A percentile compares a stretch with the other conserved stretches of the same genome.
phyloP scores from a whole-genome alignment of 2,888 invertebrate species.

The Idaea straminata region DNA sequence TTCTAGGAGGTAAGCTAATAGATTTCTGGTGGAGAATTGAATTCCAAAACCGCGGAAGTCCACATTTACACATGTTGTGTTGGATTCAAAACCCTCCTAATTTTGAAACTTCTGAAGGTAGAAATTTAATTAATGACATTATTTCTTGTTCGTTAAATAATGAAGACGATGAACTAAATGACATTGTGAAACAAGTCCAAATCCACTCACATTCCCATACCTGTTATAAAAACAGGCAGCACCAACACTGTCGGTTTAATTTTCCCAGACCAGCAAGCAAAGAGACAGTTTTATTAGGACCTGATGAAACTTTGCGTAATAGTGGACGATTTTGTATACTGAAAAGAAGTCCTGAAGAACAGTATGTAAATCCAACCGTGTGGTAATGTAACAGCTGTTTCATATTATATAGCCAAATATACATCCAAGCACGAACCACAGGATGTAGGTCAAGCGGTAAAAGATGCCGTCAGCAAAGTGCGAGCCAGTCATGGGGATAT shows the following conservation, averaged over 20 bases:
- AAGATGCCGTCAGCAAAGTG: constrained; percentile 2
- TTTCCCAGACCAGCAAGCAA: constrained; percentile 18
- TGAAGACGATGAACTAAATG: constrained; percentile 14
- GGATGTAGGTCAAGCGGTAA: constrained; percentile 17
- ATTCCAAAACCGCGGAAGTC: constrained; percentile 26
- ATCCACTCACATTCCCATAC: constrained; percentile 22
- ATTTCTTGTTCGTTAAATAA: constrained; percentile 11
- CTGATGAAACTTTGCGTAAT: constrained; percentile 4
- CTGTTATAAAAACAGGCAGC: constrained; percentile 14
- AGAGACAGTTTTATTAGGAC: constrained; percentile 9
- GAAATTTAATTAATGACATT: constrained; percentile 9
- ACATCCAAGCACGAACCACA: constrained; percentile 27
- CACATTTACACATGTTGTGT: constrained; percentile 26
- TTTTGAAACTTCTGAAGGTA: constrained; percentile 19
- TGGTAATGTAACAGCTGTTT: constrained; percentile 12
- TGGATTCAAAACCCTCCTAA: constrained; percentile 19
- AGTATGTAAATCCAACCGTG: constrained; percentile 4
- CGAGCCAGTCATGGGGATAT: constrained; percentile 17
- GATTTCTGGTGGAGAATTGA: constrained; percentile 27
- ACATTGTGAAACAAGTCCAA: constrained; percentile 20
- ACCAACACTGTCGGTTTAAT: constrained; percentile 18
- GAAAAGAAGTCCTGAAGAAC: neutral
- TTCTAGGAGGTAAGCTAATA: constrained; percentile 21
- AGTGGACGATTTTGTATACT: constrained; percentile 2
- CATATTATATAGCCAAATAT: constrained; percentile 26